Evolutionary conservation across 2,888 invertebrate species (phyloP).

Genomic region (Aproaerema taeniolella): DNA sequence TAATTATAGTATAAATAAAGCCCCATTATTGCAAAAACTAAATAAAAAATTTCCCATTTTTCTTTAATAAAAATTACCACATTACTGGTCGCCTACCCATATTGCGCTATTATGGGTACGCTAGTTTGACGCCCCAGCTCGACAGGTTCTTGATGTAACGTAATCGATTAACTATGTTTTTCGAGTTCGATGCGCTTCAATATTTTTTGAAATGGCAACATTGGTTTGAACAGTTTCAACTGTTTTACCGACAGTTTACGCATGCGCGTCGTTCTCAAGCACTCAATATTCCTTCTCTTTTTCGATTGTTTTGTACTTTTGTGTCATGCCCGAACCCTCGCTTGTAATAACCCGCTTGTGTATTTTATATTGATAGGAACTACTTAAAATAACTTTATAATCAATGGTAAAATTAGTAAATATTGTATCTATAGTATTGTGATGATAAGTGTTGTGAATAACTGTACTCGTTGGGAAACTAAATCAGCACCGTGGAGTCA

Average conservation of each 20-base stretch:
- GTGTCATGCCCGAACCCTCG: slow-evolving; percentile 66
- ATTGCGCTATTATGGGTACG: too few species aligned
- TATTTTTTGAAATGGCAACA: slow-evolving; percentile 8
- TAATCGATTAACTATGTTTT: neutral
- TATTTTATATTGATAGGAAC: slow-evolving; percentile 59
- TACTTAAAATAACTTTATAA: slow-evolving; percentile 40
- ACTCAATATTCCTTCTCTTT: slow-evolving; percentile 59
- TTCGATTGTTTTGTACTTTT: slow-evolving; percentile 69
- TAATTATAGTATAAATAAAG: too few species aligned
- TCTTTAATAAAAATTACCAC: too few species aligned
- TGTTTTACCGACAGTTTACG: slow-evolving; percentile 60
- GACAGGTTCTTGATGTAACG: too few species aligned
- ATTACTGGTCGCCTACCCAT: too few species aligned
- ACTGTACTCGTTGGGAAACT: slow-evolving; percentile 72
- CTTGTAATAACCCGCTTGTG: slow-evolving; percentile 62
- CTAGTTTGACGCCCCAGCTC: too few species aligned
- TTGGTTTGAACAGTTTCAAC: neutral
- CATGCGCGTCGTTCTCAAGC: slow-evolving; percentile 66
- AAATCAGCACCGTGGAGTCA: slow-evolving; percentile 79
- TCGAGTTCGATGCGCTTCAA: neutral
- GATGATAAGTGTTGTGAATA: slow-evolving; percentile 77
- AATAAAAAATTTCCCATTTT: too few species aligned
- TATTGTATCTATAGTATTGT: slow-evolving; percentile 63
- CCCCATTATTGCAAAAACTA: too few species aligned
- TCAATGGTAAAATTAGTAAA: slow-evolving; percentile 61